Conservation (phyloP, 1,140 invertebrate genomes). For the Hylaeus volcanicus region DNA sequence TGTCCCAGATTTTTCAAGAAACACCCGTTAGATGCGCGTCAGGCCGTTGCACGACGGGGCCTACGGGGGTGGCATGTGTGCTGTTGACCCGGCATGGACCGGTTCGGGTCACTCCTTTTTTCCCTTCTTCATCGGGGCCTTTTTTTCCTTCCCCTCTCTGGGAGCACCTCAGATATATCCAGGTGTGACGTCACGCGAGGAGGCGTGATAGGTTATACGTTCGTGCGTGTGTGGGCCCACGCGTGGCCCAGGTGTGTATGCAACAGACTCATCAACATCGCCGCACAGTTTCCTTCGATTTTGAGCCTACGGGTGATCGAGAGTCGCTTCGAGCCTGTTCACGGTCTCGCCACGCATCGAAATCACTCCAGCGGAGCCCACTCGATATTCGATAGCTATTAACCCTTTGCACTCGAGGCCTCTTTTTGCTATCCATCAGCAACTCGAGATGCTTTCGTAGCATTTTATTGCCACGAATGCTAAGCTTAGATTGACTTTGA, state of each 20-base stretch:
- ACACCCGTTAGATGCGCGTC: conserved; percentile 71
- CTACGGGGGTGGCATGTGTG: conserved; percentile 75
- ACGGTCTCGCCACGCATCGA: neutral
- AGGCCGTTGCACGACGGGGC: conserved; percentile 65
- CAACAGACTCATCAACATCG: conserved; percentile 49
- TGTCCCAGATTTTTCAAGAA: conserved; percentile 48
- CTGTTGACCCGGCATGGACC: conserved; percentile 77
- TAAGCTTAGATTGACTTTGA: too few relatives aligned
- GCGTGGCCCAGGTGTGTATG: conserved; percentile 58
- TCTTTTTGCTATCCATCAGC: too few relatives aligned
- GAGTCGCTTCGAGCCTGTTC: neutral
- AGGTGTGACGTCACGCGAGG: conserved; percentile 76
- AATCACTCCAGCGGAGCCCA: neutral
- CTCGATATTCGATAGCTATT: too few relatives aligned
- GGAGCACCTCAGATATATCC: conserved; percentile 55
- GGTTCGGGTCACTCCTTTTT: conserved; percentile 74
- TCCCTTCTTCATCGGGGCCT: conserved; percentile 45
- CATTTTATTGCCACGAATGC: too few relatives aligned
- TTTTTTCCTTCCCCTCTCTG: conserved; percentile 49
- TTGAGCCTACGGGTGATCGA: neutral
- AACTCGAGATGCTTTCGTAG: too few relatives aligned
- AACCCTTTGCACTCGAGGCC: too few relatives aligned
- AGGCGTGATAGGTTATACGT: conserved; percentile 71
- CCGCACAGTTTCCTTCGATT: conserved; percentile 38
- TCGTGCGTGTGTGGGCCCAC: conserved; percentile 57